phyloP scores from a whole-genome alignment of 2,888 invertebrate genomes.

The Hydrotaea diabolus region DNA sequence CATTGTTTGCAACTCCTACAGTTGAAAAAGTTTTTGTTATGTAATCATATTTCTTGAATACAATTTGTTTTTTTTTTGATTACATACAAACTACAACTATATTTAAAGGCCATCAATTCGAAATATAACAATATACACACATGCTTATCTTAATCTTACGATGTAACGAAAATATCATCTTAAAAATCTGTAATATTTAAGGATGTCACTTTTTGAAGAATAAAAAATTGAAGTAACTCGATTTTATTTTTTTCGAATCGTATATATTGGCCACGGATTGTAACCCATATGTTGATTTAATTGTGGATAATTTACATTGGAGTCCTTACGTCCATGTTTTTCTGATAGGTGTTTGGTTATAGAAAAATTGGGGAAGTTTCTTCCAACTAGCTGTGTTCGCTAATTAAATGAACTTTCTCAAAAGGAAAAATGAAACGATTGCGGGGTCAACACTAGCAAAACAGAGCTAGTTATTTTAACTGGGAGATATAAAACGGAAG shows the following conservation, averaged over 20 bases:
- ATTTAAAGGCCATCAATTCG: not conserved
- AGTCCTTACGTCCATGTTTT: no score
- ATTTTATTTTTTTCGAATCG: not conserved
- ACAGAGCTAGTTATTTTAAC: no score
- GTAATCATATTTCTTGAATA: conserved; percentile 82
- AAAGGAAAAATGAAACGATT: no score
- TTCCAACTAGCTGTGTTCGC: no score
- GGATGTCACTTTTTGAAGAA: conserved; percentile 13
- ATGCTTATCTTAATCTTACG: not conserved
- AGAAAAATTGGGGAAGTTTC: no score
- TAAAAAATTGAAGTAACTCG: not conserved
- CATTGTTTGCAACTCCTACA: conserved; percentile 93
- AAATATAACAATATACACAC: not conserved
- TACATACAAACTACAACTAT: not conserved
- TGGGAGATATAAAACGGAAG: no score
- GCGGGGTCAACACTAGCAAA: no score
- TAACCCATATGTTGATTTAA: no score
- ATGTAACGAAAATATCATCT: not conserved
- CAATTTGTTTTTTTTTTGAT: not conserved
- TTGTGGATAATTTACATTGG: no score
- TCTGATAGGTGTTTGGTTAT: no score
- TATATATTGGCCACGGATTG: no score
- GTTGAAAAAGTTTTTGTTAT: conserved; percentile 98
- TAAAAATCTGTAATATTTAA: conserved; percentile 25
- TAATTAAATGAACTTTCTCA: no score